These are phyloP conservation scores for Spea multiplicata DNA, from an alignment of 2,113 vertebrate genomes.

Conservation along the genomic window DNA sequence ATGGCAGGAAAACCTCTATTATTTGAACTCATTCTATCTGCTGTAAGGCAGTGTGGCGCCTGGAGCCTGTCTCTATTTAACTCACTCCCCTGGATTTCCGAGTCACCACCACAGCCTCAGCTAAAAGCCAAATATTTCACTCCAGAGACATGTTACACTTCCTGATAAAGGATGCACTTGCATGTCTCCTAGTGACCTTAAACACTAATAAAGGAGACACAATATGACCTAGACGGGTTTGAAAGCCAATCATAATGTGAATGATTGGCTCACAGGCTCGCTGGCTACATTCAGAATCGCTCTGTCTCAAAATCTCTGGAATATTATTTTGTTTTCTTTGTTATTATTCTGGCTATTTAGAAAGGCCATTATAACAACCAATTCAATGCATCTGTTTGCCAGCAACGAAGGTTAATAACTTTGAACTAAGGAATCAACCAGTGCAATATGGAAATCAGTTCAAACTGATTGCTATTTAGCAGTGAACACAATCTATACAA, in stretches of 20 bases:
- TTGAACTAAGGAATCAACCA: constrained; percentile 42
- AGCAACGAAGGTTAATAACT: constrained; percentile 46
- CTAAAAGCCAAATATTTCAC: constrained; percentile 79
- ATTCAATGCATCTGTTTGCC: constrained; percentile 32
- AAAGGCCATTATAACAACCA: constrained; percentile 53
- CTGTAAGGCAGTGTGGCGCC: constrained; percentile 68
- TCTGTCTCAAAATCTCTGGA: constrained; percentile 48
- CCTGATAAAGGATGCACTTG: constrained; percentile 90
- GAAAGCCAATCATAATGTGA: constrained; percentile 53
- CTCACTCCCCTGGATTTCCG: constrained; percentile 81
- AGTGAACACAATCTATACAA: constrained; percentile 19
- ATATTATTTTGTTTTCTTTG: constrained; percentile 51
- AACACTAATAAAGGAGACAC: constrained; percentile 83
- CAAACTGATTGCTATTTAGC: neutral
- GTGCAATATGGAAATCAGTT: neutral
- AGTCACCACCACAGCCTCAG: constrained; percentile 64
- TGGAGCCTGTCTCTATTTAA: constrained; percentile 72
- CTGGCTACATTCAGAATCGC: constrained; percentile 50
- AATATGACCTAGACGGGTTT: constrained; percentile 69
- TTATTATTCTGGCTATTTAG: constrained; percentile 50
- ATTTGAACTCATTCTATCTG: constrained; percentile 73
- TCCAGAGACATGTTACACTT: constrained; percentile 73
- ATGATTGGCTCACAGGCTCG: constrained; percentile 51
- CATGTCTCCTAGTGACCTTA: constrained; percentile 83
- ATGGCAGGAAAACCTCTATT: constrained; percentile 83